Evolutionary conservation across 2,888 invertebrate species (phyloP).

Genomic region (Synergus japonicus): DNA sequence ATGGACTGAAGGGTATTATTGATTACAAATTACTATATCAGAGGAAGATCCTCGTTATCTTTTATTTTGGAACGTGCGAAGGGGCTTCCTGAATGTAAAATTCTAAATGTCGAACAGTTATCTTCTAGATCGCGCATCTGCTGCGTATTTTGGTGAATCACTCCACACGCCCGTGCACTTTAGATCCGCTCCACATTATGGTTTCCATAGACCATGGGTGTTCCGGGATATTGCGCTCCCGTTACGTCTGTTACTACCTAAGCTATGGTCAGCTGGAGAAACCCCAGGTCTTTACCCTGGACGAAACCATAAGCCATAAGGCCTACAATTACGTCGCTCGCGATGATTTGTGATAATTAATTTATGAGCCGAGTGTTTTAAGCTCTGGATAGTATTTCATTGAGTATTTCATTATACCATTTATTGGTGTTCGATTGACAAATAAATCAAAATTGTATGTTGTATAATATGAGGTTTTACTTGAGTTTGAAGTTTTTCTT

Average conservation of each 20-base stretch:
- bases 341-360: conserved; percentile 43
- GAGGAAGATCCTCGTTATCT: conserved; percentile 15
- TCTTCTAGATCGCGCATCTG: conserved; percentile 76
- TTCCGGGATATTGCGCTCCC: conserved; percentile 70
- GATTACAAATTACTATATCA: conserved; percentile 14
- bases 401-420: no score
- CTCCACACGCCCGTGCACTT: conserved; percentile 57
- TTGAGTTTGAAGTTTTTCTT: not conserved
- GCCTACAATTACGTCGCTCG: conserved; percentile 66
- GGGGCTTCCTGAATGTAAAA: conserved; percentile 56
- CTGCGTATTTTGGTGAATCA: conserved; percentile 74
- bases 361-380: not conserved
- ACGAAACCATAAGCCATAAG: conserved; percentile 66
- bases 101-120: conserved; percentile 61
- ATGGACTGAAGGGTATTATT: not conserved
- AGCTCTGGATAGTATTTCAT: not conserved
- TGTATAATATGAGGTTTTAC: not conserved
- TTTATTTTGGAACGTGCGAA: conserved; percentile 31
- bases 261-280: conserved; percentile 67
- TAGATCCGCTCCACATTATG: conserved; percentile 70
- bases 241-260: conserved; percentile 50
- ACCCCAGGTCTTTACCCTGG: conserved; percentile 51
- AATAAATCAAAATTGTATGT: not conserved
- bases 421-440: no score
- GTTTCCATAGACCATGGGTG: conserved; percentile 72